Evolutionary conservation across 1,140 invertebrate genomes (phyloP).

Genomic region (Plodia interpunctella): DNA sequence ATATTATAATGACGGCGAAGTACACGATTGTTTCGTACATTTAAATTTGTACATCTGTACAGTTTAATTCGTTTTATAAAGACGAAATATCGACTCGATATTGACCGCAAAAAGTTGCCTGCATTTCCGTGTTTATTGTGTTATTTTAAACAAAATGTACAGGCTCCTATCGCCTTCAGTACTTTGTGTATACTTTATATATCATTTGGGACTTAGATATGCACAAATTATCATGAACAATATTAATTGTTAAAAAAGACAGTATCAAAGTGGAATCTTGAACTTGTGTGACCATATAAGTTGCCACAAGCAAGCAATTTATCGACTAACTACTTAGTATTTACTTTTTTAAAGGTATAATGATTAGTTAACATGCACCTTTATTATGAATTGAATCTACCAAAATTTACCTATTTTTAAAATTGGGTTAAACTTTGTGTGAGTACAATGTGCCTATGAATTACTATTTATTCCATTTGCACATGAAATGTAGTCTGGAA

Average conservation of each 20-base stretch:
- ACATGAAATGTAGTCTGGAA: slow-evolving; percentile 3
- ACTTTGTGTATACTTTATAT: not conserved
- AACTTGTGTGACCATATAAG: not conserved
- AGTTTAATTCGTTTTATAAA: not conserved
- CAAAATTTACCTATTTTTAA: not conserved
- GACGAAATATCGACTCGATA: slow-evolving; percentile 12
- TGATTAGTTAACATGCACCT: not conserved
- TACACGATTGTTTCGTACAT: not conserved
- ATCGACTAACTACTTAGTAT: not conserved
- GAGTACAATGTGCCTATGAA: not conserved
- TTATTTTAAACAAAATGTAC: not conserved
- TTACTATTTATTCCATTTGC: not conserved
- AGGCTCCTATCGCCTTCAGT: not conserved
- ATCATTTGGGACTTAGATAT: not conserved
- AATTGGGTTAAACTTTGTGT: not conserved
- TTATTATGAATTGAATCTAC: not conserved
- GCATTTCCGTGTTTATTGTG: not conserved
- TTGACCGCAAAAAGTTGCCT: not conserved
- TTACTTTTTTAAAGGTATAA: not conserved
- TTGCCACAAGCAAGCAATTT: not conserved
- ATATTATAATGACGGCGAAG: slow-evolving; percentile 21
- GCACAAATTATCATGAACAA: not conserved
- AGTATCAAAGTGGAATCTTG: not conserved
- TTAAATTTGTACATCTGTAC: not conserved
- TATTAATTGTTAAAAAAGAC: not conserved